A percentile compares a stretch with the other conserved stretches of the same genome.
Evolutionary conservation across 2,888 invertebrate genomes (phyloP).

Genomic region (Liopterus haemorrhoidalis): DNA sequence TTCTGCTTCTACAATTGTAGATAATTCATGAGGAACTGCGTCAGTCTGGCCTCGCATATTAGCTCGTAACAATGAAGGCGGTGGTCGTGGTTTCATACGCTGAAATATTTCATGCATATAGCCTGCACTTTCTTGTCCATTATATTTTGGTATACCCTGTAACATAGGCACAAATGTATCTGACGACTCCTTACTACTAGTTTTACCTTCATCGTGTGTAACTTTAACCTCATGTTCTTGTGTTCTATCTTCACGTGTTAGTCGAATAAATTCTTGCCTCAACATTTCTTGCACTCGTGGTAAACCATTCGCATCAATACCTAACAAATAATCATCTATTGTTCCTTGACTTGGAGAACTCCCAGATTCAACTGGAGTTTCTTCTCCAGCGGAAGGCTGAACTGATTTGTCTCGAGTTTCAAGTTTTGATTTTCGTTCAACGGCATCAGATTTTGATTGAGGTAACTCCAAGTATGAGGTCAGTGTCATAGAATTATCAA

Average conservation of each 20-base stretch:
- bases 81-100: slow-evolving; percentile 37
- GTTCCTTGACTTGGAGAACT: slow-evolving; percentile 33
- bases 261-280: slow-evolving; percentile 23
- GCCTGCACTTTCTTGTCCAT: slow-evolving; percentile 30
- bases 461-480: slow-evolving; percentile 40
- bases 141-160: slow-evolving; percentile 42
- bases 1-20: slow-evolving; percentile 44
- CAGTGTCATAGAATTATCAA: slow-evolving; percentile 34
- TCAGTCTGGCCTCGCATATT: slow-evolving; percentile 35
- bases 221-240: slow-evolving; percentile 18
- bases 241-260: slow-evolving; percentile 2
- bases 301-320: slow-evolving; percentile 35
- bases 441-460: slow-evolving; percentile 5
- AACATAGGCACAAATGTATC: slow-evolving; percentile 39
- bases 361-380: slow-evolving; percentile 23
- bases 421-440: slow-evolving; percentile 11
- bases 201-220: slow-evolving; percentile 14
- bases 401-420: no score
- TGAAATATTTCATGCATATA: no score
- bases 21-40: slow-evolving; percentile 43
- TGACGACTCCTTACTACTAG: slow-evolving; percentile 12
- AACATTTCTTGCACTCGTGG: neutral
- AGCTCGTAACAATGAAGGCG: slow-evolving; percentile 40
- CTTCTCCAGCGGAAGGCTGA: slow-evolving; percentile 15
- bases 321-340: slow-evolving; percentile 33